phyloP scores from a whole-genome alignment of 2,797 vertebrate species.

The Knipowitschia caucasica region DNA sequence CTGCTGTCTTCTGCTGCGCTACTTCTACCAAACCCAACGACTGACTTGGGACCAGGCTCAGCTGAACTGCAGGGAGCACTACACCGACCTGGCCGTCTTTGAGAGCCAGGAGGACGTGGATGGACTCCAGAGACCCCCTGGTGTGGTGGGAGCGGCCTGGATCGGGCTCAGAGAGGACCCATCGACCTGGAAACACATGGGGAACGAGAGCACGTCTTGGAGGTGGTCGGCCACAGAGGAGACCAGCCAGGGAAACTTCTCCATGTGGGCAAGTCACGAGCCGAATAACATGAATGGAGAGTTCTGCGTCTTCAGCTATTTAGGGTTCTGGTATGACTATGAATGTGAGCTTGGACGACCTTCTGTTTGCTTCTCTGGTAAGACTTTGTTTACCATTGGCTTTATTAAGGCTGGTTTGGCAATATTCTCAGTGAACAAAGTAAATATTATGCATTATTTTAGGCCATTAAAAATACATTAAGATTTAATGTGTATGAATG shows the following conservation, averaged over 20 bases:
- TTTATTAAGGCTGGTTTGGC: not conserved
- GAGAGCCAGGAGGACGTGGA: not conserved
- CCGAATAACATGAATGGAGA: not conserved
- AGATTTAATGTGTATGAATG: too few species aligned
- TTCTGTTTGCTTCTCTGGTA: not conserved
- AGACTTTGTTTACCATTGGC: not conserved
- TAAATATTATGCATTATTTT: too few species aligned
- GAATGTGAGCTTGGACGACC: rapidly evolving
- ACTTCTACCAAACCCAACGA: not conserved
- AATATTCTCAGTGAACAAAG: not conserved
- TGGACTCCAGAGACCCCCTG: not conserved
- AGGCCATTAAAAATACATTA: too few species aligned
- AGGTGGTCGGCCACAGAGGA: not conserved
- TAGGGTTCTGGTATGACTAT: not conserved
- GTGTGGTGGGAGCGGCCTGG: not conserved
- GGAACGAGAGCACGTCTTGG: not conserved
- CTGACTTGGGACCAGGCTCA: constrained; percentile 1
- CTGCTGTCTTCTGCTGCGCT: not conserved
- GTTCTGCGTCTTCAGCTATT: not conserved
- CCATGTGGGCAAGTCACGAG: not conserved
- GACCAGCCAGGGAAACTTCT: not conserved
- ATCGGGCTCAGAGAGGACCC: constrained; percentile 1
- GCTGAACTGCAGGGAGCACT: not conserved
- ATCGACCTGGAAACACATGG: not conserved
- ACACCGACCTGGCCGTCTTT: not conserved